phyloP scores from a whole-genome alignment of 1,140 invertebrate genomes.

The Asobara japonica region DNA sequence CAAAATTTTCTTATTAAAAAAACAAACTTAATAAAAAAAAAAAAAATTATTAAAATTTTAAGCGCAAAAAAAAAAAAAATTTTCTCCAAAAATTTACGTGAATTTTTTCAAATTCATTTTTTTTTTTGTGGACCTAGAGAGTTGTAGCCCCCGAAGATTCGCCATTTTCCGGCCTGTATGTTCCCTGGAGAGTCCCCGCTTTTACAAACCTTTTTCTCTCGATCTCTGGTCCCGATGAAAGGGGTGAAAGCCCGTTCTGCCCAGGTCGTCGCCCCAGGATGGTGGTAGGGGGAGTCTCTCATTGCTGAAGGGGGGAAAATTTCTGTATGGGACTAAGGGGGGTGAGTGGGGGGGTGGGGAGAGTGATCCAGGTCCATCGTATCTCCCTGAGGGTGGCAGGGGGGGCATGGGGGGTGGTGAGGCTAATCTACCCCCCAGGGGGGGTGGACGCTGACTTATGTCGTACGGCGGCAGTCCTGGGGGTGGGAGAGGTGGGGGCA shows the following conservation, averaged over 20 bases:
- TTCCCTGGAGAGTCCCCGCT: not conserved
- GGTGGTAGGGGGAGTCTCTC: slow-evolving; percentile 49
- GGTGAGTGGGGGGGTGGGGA: slow-evolving; percentile 52
- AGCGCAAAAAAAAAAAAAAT: too few species aligned
- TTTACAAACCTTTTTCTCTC: slow-evolving; percentile 62
- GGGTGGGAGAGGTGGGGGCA: slow-evolving; percentile 50
- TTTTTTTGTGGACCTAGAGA: too few species aligned
- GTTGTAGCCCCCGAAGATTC: too few species aligned
- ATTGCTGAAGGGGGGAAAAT: slow-evolving; percentile 42
- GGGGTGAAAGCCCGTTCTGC: slow-evolving; percentile 50
- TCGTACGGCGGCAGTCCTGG: slow-evolving; percentile 60
- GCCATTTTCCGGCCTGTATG: too few species aligned
- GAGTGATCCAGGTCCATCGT: slow-evolving; percentile 46
- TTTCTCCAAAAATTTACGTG: too few species aligned
- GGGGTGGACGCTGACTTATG: slow-evolving; percentile 71
- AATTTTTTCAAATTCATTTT: too few species aligned
- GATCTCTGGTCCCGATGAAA: slow-evolving; percentile 53
- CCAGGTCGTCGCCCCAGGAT: slow-evolving; percentile 53
- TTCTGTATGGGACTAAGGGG: slow-evolving; percentile 42
- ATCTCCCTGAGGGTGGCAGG: slow-evolving; percentile 43
- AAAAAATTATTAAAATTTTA: too few species aligned
- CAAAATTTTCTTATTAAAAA: too few species aligned
- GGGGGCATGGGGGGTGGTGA: slow-evolving; percentile 66
- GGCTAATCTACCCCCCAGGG: slow-evolving; percentile 71
- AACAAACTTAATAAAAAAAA: too few species aligned